phyloP scores from a whole-genome alignment of 2,113 vertebrate genomes.

The Calcarius ornatus region DNA sequence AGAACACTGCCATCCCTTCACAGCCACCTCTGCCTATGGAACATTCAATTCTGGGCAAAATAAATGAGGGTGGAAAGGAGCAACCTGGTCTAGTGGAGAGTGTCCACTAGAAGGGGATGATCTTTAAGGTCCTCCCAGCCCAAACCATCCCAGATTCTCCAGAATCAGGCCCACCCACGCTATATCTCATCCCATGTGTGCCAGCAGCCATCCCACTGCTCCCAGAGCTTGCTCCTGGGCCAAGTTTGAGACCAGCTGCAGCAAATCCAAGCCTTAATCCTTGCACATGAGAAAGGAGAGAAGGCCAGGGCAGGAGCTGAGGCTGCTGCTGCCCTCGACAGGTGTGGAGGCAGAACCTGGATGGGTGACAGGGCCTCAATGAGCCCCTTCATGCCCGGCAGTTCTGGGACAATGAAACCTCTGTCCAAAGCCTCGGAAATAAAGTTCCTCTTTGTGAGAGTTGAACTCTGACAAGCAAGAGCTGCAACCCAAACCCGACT shows the following conservation, averaged over 20 bases:
- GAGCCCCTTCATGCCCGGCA: neutral
- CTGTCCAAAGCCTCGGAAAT: neutral
- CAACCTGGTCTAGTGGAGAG: neutral
- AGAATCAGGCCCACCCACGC: fast-evolving
- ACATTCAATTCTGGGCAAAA: neutral
- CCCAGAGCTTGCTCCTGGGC: neutral
- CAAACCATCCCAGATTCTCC: too few relatives aligned
- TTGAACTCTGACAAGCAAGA: neutral
- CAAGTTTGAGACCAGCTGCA: neutral
- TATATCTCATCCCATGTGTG: fast-evolving
- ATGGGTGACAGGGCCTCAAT: neutral
- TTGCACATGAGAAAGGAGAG: neutral
- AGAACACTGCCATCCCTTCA: neutral
- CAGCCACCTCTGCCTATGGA: neutral
- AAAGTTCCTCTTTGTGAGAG: slow-evolving; percentile 27
- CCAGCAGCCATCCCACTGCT: fast-evolving
- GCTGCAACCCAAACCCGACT: neutral
- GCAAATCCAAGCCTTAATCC: neutral
- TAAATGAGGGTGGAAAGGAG: neutral
- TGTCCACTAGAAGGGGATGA: neutral
- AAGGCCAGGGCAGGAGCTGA: neutral
- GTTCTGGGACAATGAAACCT: neutral
- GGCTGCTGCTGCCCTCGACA: neutral
- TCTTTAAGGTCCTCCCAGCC: neutral
- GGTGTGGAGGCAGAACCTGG: neutral